Base-by-base conservation (phyloP, 2,113 vertebrate genomes). In the Chroicocephalus ridibundus region DNA sequence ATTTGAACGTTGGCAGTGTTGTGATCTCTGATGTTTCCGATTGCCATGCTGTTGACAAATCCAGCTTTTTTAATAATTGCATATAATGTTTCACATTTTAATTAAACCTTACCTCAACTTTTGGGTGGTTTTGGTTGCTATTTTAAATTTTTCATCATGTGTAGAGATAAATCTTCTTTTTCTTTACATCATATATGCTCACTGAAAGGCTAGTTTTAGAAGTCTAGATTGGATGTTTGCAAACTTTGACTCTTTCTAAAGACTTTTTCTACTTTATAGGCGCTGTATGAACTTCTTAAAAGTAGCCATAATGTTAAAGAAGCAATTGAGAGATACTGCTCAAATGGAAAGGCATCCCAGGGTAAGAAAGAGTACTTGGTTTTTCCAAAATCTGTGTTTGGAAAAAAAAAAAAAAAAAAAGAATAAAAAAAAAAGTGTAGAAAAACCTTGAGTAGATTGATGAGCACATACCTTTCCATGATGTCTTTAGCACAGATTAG, bases 281-380 rank as follows among this genome's bases (percentile, higher is more conserved):
- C 99, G 6, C 98, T 99, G 57, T 98, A 98, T 95, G 99, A 99
- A 96, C 99, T 99, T 95, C 97, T 99, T 64, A 99, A 98, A 96
- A 99, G 98, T 96, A 99, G 99, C 97, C 99, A 99, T 97, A 98
- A 99, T 94, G 95, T 98, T 57, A 98, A 98, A 51, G 99, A 99
- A 98, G 99, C 99, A 79, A 96, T 99, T 58, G 98, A 99, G 90
- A 98, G 98, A 90, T 99, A 99, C 88, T 98, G 98, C 97, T 98
- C 96, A 95, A 99, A 98, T 75, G 97, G 98, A 42, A 99, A 98
- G 86, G 97, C 98, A 4, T 98, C 98, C 90, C 99, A 99, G 97
- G 99, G 99, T 99, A 98, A 98, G 98, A 86, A 17, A 27, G 18
- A 38, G 7, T 72, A 52, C 15, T 18, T 32, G 11, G 0, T 55